Conservation (phyloP, 1,140 invertebrate species). For the Leptinotarsa lineolata region DNA sequence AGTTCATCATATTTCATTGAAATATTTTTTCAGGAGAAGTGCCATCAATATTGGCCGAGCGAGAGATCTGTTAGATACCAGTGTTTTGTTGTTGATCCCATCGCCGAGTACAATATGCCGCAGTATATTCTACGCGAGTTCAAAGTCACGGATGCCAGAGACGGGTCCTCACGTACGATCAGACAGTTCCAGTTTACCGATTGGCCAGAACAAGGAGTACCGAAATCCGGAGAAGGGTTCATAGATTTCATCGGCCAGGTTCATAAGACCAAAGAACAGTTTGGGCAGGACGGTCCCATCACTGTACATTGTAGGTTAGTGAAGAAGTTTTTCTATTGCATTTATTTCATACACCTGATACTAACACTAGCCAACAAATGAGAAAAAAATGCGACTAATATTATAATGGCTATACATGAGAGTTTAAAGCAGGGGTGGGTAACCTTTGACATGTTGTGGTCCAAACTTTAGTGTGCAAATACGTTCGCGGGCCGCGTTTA, state of each 20-base stretch:
- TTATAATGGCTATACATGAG: no score
- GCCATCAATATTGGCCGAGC: constrained; percentile 98
- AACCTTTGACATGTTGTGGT: no score
- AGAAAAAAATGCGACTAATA: no score
- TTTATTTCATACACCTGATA: no score
- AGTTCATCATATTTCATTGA: no score
- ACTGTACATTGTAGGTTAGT: constrained; percentile 94
- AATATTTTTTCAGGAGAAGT: constrained; percentile 79
- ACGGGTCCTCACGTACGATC: constrained; percentile 94
- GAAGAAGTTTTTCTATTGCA: background rate
- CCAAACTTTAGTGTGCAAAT: no score
- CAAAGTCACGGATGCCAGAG: constrained; percentile 90
- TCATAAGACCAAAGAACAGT: constrained; percentile 99
- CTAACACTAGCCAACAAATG: no score
- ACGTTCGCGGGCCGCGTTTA: no score
- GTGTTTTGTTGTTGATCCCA: constrained; percentile 97
- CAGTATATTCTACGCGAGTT: constrained; percentile 98
- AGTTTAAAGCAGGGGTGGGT: no score
- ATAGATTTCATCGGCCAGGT: constrained; percentile 99
- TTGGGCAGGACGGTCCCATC: constrained; percentile 98
- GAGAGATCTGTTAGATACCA: constrained; percentile 94
- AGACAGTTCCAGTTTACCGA: constrained; percentile 99
- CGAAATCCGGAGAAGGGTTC: constrained; percentile 96
- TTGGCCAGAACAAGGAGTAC: constrained; percentile 98
- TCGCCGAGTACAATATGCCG: constrained; percentile 99